phyloP scores from a whole-genome alignment of 37 sponge, comb jelly and placozoan genomes.

The Petrosia ficiformis region DNA sequence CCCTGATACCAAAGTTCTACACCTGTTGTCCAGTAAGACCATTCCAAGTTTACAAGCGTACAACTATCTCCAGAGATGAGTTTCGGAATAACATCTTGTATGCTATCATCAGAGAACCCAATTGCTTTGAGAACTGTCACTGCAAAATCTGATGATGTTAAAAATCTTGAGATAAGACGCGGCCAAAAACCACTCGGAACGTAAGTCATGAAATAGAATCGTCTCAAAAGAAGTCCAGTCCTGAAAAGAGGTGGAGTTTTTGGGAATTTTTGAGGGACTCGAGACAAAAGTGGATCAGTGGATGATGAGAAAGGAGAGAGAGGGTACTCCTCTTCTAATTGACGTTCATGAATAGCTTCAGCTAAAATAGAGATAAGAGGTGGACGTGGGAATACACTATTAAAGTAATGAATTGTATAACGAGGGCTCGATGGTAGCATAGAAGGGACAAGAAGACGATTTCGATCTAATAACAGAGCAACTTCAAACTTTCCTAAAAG shows the following conservation, averaged over 20 bases:
- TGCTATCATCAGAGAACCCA: slow-evolving; percentile 29
- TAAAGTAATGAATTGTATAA: slow-evolving; percentile 61
- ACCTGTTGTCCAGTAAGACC: slow-evolving; percentile 93
- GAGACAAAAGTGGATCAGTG: slow-evolving; percentile 53
- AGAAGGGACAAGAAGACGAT: slow-evolving; percentile 83
- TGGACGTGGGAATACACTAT: slow-evolving; percentile 77
- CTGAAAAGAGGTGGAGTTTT: slow-evolving; percentile 17
- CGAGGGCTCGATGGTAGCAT: slow-evolving; percentile 61
- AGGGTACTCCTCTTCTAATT: background rate
- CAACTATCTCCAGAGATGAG: slow-evolving; percentile 12
- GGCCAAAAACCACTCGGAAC: slow-evolving; percentile 96
- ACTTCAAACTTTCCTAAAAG: slow-evolving; percentile 89
- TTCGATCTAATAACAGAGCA: slow-evolving; percentile 64
- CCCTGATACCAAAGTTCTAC: slow-evolving; percentile 86
- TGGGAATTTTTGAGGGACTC: background rate
- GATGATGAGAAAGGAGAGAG: slow-evolving; percentile 7
- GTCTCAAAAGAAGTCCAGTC: slow-evolving; percentile 67
- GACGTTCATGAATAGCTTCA: background rate
- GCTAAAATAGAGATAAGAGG: slow-evolving; percentile 20
- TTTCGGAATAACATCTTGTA: slow-evolving; percentile 25
- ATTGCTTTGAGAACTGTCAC: slow-evolving; percentile 39
- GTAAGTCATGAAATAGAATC: slow-evolving; percentile 91
- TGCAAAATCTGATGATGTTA: slow-evolving; percentile 42
- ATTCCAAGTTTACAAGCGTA: slow-evolving; percentile 38
- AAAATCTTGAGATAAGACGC: slow-evolving; percentile 76